These are phyloP conservation scores for Plotosus lineatus DNA, from an alignment of 2,113 vertebrate species.

Conservation along the genomic window DNA sequence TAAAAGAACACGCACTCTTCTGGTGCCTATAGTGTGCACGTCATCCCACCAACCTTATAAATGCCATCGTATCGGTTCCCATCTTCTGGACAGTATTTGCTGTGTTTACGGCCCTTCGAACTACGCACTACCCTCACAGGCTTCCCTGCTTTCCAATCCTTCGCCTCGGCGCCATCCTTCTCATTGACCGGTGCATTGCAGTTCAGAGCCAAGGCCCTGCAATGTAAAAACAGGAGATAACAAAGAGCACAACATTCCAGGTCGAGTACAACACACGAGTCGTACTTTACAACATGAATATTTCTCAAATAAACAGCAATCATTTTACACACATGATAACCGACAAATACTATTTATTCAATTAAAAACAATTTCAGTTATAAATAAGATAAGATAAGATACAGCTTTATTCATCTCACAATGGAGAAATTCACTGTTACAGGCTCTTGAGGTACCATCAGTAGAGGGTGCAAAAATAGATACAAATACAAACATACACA, in stretches of 20 bases:
- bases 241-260: not conserved
- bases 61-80: constrained; percentile 97
- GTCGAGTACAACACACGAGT: not conserved
- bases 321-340: too few relatives aligned
- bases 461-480: too few relatives aligned
- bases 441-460: too few relatives aligned
- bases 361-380: too few relatives aligned
- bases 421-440: too few relatives aligned
- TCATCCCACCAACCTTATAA: constrained; percentile 80
- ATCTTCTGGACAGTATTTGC: constrained; percentile 88
- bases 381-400: too few relatives aligned
- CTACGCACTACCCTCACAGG: constrained; percentile 90
- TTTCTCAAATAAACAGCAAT: too few relatives aligned
- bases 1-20: not conserved
- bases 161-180: constrained; percentile 84
- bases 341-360: too few relatives aligned
- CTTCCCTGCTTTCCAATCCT: constrained; percentile 92
- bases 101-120: constrained; percentile 90
- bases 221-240: not conserved
- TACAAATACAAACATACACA: too few relatives aligned
- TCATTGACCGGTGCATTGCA: constrained; percentile 88
- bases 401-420: too few relatives aligned
- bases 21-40: not conserved
- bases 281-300: too few relatives aligned
- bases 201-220: constrained; percentile 91